Percentiles rank a stretch among this genome's conserved stretches.
phyloP scores from a whole-genome alignment of 2,888 invertebrate genomes.

The Pollenia griseotomentosa region DNA sequence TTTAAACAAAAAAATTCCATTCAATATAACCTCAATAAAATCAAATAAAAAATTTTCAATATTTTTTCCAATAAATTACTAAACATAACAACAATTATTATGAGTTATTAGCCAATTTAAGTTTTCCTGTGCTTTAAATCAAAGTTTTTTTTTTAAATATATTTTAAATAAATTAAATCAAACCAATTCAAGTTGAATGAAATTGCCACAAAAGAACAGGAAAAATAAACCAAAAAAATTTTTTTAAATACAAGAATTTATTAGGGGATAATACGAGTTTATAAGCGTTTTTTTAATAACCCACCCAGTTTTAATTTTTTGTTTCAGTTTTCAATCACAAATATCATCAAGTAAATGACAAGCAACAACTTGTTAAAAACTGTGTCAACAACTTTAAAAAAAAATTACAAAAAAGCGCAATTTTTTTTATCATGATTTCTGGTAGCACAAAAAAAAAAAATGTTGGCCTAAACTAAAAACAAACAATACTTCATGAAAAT shows the following conservation, averaged over 20 bases:
- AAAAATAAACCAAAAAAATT: conserved; percentile 17
- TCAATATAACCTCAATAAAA: conserved; percentile 4
- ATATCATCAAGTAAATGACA: conserved; percentile 53
- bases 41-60: conserved; percentile 7
- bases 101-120: conserved; percentile 42
- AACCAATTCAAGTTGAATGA: conserved; percentile 4
- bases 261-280: neutral
- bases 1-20: neutral
- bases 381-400: conserved; percentile 67
- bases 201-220: conserved; percentile 29
- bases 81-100: conserved; percentile 15
- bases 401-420: neutral
- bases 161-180: conserved; percentile 26
- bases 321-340: neutral
- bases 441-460: conserved; percentile 36
- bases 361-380: conserved; percentile 64
- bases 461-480: conserved; percentile 33
- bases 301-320: neutral
- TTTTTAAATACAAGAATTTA: neutral
- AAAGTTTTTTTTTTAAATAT: conserved; percentile 17
- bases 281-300: neutral
- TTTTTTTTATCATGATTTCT: conserved; percentile 49
- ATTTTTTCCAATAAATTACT: conserved; percentile 1
- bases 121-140: conserved; percentile 13
- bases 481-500: conserved; percentile 48